Evolutionary conservation across 2,888 invertebrate genomes (phyloP), one percentile per base, ranked within the genome.

Genomic region (Galeruca laticollis): DNA sequence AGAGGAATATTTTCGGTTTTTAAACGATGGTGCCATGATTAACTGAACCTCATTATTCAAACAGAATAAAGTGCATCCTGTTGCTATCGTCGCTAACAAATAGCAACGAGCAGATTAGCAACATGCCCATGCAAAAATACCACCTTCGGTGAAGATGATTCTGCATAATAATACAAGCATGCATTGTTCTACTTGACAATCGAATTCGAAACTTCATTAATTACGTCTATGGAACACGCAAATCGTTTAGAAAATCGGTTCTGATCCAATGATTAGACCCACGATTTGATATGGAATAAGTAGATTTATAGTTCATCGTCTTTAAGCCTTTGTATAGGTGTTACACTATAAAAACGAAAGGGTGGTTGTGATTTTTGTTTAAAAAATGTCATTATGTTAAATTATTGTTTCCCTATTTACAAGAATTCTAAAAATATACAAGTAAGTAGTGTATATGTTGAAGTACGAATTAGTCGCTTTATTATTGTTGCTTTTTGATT

Each of bases 1-100:
- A 82, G 82, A 81, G 82, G 81, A 82, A 81, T 84, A 84, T 84
- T 84, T 84, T 84, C 83, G 82, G 82, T n/a, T 82, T 79, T 81
- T 11, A 77, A 80, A 82, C 80, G 77, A 81, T 80, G 80, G 82
- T 82, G 82, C 81, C 81, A 82, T 84, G 84, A 84, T 84, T 83
- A 83, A 84, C 82, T 79, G 72, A 35, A 73, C 74, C 81, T 82
- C 83, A 83, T 84, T 83, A 84, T 83, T 84, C 82, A 83, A 81
- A 79, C 80, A 70, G 80, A 82, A 80, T 80, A 80, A 79, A 82
- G 79, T 80, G 77, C 80, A 79, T 80, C 80, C 78, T 78, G 80
- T 78, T 81, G 79, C 79, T 79, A 79, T 79, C 80, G 77, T 72
- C 74, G 76, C 76, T 79, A 79, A 78, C 78, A 77, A 79, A 79